These are phyloP conservation scores for Monodelphis domestica DNA, from an alignment of 2,797 vertebrate genomes.

Conservation along the genomic window DNA sequence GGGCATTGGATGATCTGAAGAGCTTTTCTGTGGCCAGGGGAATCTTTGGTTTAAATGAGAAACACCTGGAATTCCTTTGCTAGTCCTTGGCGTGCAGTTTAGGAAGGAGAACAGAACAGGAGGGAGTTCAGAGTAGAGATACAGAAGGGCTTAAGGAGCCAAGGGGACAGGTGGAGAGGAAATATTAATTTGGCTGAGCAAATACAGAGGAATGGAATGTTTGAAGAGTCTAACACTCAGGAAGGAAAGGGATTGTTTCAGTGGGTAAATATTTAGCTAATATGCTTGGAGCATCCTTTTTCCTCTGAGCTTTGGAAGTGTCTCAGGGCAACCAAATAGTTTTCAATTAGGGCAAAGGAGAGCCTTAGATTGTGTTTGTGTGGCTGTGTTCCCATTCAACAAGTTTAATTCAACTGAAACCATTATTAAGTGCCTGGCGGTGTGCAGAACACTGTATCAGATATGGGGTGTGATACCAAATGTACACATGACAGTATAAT, in stretches of 20 bases:
- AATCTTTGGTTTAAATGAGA: background rate
- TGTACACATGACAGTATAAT: background rate
- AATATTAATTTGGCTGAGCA: background rate
- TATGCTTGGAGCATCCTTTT: background rate
- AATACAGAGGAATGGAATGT: background rate
- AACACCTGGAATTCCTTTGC: background rate
- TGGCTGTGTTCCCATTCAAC: background rate
- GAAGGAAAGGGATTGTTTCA: background rate
- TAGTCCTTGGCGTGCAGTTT: background rate
- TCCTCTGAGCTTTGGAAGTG: background rate
- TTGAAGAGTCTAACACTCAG: background rate
- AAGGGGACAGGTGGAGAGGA: background rate
- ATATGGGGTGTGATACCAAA: background rate
- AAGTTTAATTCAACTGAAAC: background rate
- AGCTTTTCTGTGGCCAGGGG: background rate
- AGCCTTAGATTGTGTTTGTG: background rate
- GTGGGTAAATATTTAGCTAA: background rate
- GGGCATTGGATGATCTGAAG: background rate
- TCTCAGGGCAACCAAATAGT: background rate
- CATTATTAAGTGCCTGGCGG: background rate
- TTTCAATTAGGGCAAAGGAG: conserved; percentile 4
- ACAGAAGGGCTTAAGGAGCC: background rate
- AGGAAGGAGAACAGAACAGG: background rate
- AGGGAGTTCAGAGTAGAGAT: background rate
- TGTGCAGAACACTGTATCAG: background rate